Percentiles rank a stretch among this genome's conserved stretches.
Conservation (phyloP, 2,113 vertebrate species). For the Picathartes gymnocephalus region DNA sequence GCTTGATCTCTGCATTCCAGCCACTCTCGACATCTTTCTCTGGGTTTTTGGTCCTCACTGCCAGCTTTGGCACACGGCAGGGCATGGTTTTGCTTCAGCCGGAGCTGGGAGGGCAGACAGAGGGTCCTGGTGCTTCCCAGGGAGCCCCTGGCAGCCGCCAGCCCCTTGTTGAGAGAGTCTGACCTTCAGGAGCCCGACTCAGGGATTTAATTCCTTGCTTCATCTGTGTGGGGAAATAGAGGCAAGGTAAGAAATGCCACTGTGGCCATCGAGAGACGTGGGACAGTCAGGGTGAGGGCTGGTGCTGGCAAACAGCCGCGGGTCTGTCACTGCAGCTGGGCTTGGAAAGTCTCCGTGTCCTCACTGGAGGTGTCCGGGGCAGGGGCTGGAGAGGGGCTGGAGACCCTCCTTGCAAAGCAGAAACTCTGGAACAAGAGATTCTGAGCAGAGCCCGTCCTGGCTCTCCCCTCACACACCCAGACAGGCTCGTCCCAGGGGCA, state of each 20-base stretch:
- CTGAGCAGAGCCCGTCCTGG: accelerated
- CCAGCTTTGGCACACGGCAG: background rate
- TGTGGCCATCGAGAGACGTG: background rate
- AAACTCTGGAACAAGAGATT: accelerated
- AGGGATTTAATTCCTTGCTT: background rate
- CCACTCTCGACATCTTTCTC: background rate
- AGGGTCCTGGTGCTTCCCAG: background rate
- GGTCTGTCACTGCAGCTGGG: background rate
- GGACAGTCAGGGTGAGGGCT: background rate
- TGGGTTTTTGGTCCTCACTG: background rate
- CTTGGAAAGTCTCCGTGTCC: background rate
- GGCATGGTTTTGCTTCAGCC: background rate
- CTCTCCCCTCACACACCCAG: background rate
- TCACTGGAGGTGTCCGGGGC: accelerated
- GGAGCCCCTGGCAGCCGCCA: background rate
- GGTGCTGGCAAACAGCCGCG: background rate
- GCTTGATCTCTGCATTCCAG: background rate
- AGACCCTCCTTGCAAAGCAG: background rate
- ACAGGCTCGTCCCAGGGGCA: accelerated
- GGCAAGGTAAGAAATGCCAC: background rate
- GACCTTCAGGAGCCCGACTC: background rate
- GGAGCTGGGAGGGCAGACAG: background rate
- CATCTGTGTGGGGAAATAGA: background rate
- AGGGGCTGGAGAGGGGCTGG: background rate
- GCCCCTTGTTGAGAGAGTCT: background rate